Evolutionary conservation across 2,113 vertebrate genomes (phyloP), one percentile per base, ranked within the genome.

Genomic region (Lanius collurio): DNA sequence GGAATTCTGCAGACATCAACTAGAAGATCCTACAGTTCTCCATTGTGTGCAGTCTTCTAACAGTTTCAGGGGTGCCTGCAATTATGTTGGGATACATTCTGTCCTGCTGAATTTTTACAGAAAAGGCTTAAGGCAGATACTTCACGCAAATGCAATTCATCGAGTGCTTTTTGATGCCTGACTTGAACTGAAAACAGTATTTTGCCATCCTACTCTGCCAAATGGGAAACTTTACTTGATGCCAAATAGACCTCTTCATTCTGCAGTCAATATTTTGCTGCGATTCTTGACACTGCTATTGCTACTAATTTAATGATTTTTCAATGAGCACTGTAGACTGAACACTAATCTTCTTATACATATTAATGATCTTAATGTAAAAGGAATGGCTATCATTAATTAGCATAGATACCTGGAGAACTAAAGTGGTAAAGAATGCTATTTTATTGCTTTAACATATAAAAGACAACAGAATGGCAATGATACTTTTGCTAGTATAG

Each of bases 211-310:
- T 80, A 23, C 42, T 81, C 63, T 77, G 78, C 76, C 86, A 94
- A 94, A 84, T 67, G 75, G 44, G 62, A 92, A 81, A 76, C 31
- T 90, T 67, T 70, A 59, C 73, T 89, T 79, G 65, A 91, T 92
- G 80, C 49, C 69, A 94, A 89, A 93, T 23, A 95, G 59, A 71
- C 15, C 33, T 86, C 68, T 93, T 78, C 28, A 52, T 84, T 96
- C 89, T 63, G 17, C 47, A 89, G 65, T 93, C 87, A 84, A 7
- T 86, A 86, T 95, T 90, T 82, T 82, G 56, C 69, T 75, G 62
- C 11, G 26, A 87, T 84, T 89, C 52, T 91, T 82, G 80, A 75
- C n/a, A 33, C 30, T 89, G 67, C n/a, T n/a, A n/a, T n/a, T n/a
- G n/a, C 53, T 93, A 92, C 52, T 31, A 56, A 69, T 78, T 52